Conservation (phyloP, 2,113 vertebrate species). For the Pelecanoides urinatrix region DNA sequence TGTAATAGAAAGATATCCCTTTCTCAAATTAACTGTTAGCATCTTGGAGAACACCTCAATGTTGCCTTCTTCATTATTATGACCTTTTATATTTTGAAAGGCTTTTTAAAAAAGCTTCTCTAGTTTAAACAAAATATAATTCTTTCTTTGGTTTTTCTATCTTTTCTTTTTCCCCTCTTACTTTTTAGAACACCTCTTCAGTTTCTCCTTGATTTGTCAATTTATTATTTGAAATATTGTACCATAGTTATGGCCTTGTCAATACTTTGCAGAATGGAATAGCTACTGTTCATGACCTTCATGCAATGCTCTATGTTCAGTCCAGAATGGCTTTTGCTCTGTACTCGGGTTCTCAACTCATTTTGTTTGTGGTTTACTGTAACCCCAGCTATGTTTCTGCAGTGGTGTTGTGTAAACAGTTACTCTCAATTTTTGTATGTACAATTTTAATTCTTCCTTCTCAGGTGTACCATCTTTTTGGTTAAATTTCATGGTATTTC, state of each 20-base stretch:
- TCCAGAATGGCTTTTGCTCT: background rate
- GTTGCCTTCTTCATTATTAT: background rate
- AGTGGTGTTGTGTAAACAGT: background rate
- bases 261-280: background rate
- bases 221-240: background rate
- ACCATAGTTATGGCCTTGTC: background rate
- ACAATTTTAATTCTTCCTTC: background rate
- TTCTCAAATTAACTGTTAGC: background rate
- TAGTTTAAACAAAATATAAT: background rate
- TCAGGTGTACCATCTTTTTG: background rate
- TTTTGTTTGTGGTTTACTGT: background rate
- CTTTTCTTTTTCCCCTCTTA: background rate
- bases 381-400: background rate
- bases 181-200: background rate
- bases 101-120: background rate
- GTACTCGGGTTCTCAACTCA: background rate
- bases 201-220: background rate
- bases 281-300: background rate
- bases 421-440: background rate
- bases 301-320: background rate
- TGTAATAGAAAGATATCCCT: background rate
- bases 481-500: background rate
- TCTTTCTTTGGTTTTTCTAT: background rate
- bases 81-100: background rate
- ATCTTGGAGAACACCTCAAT: background rate